Base-by-base conservation (phyloP, 2,888 invertebrate genomes). In the Adela reaumurella region DNA sequence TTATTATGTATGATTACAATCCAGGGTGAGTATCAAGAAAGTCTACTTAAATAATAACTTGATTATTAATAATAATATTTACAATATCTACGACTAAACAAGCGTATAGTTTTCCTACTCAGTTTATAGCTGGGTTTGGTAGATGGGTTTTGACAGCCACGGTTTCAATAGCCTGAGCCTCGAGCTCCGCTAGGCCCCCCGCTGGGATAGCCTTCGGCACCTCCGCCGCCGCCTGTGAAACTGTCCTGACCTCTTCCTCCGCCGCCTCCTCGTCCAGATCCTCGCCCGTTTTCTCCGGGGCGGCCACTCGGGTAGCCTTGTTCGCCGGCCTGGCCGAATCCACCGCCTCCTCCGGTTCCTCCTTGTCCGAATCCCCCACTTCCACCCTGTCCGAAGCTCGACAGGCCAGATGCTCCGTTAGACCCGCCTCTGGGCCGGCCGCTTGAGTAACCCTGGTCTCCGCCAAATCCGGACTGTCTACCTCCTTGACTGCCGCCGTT, bases 151-250 rank as follows among this genome's bases (percentile, higher is more conserved):
- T 24, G 24, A 24, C 4, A 24, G 24, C 24, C 5, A 47, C 35
- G 8, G 24, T 47, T 43, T 67, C 55, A 78, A 56, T 69, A 78
- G 48, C 78, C 78, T 2, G 76, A 70, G n/a, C 78, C 78, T 48
- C 71, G 61, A 1, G 62, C 68, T 1, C 77, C 78, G 47, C 58
- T 63, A 1, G 78, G 78, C 10, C 69, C 70, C 43, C 77, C 76
- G 19, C 70, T 70, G 1, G 76, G 70, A 50, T 76, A 76, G 0
- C 76, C 76, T 19, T 70, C 65, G 17, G 63, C 64, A 35, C 60
- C 59, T 10, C 53, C 49, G 16, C 51, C 55, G 3, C 48, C 50
- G 16, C 48, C 46, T 14, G 49, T 29, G 18, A 52, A 51, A 14
- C 53, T 52, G 17, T 28, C 43, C n/a, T 29, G 45, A 17, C 41